Percentiles rank a stretch among this genome's conserved stretches.
Conservation (phyloP, 2,113 vertebrate genomes). For the Himantopus leucocephalus region DNA sequence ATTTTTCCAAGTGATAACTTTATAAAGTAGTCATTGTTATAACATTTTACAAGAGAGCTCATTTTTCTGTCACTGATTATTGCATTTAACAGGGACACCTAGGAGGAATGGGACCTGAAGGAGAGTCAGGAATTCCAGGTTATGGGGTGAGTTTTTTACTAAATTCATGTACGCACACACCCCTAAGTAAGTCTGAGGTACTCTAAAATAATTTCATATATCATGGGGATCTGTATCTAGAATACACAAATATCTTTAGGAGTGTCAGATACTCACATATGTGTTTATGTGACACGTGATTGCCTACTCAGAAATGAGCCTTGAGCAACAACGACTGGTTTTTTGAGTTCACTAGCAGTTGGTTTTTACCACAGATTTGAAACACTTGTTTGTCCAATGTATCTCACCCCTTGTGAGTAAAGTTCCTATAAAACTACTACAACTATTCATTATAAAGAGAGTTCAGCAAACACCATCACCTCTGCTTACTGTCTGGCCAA, state of each 20-base stretch:
- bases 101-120: constrained; percentile 87
- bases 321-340: not conserved
- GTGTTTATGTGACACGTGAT: not conserved
- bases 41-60: not conserved
- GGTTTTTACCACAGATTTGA: not conserved
- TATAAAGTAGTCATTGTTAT: not conserved
- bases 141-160: constrained; percentile 80
- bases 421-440: not conserved
- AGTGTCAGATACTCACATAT: not conserved
- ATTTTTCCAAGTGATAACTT: not conserved
- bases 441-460: not conserved
- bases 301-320: not conserved
- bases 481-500: not conserved
- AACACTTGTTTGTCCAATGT: not conserved
- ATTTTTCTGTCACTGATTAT: constrained; percentile 47
- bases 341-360: not conserved
- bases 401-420: not conserved
- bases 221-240: not conserved
- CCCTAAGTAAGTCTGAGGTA: not conserved
- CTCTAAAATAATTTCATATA: not conserved
- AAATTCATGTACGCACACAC: not conserved
- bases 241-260: not conserved
- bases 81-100: constrained; percentile 81
- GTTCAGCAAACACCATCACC: not conserved
- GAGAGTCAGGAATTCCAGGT: constrained; percentile 88